Evolutionary conservation across 2,113 vertebrate species (phyloP).

Genomic region (Gasterosteus nipponicus): DNA sequence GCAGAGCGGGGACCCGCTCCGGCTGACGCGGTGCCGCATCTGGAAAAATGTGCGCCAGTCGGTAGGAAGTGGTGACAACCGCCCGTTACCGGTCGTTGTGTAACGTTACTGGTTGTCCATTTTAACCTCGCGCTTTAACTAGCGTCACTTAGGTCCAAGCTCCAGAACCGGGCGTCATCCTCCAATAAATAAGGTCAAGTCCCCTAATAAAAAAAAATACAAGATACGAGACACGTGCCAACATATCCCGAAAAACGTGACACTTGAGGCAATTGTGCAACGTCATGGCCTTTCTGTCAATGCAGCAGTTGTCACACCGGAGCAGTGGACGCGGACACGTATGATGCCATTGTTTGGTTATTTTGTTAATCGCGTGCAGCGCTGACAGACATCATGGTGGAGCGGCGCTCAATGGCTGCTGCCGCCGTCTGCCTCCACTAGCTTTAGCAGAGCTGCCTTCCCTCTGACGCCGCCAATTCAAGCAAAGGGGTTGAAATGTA

Average conservation of each 20-base stretch:
- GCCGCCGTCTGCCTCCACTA: constrained; percentile 55
- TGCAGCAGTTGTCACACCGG: fast-evolving
- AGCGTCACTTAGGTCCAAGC: neutral
- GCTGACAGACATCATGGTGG: constrained; percentile 75
- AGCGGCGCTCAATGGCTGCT: constrained; percentile 77
- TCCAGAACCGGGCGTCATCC: constrained; percentile 15
- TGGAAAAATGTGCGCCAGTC: constrained; percentile 35
- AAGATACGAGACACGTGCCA: constrained; percentile 60
- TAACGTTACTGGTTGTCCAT: neutral
- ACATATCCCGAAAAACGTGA: constrained; percentile 40
- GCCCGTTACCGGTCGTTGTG: neutral
- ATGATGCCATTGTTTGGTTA: neutral
- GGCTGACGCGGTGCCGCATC: constrained; percentile 13
- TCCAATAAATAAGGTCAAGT: constrained; percentile 69
- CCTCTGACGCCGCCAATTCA: constrained; percentile 1
- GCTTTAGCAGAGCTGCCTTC: constrained; percentile 63
- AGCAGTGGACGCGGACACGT: fast-evolving
- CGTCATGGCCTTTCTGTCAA: neutral
- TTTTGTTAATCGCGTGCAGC: constrained; percentile 36
- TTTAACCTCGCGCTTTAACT: neutral
- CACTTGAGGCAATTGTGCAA: neutral
- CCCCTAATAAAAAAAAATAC: constrained; percentile 14
- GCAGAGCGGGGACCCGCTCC: constrained; percentile 38
- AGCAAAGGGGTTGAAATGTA: neutral
- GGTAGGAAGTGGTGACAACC: constrained; percentile 22